Evolutionary conservation across 2,797 vertebrate genomes (phyloP).

Genomic region (Gadopsis bispinosus): DNA sequence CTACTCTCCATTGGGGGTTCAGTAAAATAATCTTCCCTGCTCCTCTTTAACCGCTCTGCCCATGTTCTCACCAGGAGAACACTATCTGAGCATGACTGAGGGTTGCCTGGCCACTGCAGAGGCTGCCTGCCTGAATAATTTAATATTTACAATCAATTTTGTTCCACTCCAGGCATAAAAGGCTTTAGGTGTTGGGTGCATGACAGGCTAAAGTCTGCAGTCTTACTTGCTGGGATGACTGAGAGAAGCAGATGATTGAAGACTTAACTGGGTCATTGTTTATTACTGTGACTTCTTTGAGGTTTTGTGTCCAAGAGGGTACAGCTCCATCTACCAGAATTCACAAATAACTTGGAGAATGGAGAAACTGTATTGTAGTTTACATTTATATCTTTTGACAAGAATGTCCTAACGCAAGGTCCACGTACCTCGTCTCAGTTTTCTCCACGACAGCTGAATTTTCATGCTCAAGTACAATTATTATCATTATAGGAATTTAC

Average conservation of each 20-base stretch:
- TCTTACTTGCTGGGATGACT: conserved; percentile 9
- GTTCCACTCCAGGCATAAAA: conserved; percentile 22
- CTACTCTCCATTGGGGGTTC: conserved; percentile 54
- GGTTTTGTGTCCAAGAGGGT: not conserved
- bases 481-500: not conserved
- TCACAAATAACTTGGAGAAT: not conserved
- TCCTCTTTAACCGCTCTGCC: conserved; percentile 55
- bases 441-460: not conserved
- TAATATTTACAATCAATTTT: conserved; percentile 74
- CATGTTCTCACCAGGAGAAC: conserved; percentile 67
- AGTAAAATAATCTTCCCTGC: conserved; percentile 66
- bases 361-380: not conserved
- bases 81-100: conserved; percentile 63
- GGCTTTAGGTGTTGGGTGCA: conserved; percentile 15
- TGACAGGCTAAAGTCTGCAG: conserved; percentile 40
- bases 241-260: conserved; percentile 21
- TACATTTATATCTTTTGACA: not conserved
- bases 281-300: conserved; percentile 51
- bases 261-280: not conserved
- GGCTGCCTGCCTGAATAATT: conserved; percentile 66
- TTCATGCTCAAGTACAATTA: not conserved
- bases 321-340: not conserved
- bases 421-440: not conserved
- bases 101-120: conserved; percentile 41
- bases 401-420: not conserved